Base-by-base conservation (phyloP, 2,113 vertebrate genomes). In the Corythaixoides concolor region DNA sequence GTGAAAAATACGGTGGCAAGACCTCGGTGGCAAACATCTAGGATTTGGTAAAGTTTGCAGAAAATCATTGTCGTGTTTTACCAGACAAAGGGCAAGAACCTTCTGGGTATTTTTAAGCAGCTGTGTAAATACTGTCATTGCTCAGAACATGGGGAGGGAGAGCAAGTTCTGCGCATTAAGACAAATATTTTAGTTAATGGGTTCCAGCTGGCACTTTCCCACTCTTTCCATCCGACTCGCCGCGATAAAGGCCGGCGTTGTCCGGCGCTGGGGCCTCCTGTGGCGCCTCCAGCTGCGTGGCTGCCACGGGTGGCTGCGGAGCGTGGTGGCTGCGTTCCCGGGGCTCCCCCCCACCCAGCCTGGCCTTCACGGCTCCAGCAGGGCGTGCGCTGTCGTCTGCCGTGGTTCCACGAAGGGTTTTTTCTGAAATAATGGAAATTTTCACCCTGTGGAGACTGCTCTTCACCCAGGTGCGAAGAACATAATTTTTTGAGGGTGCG, bases 401-500 rank as follows among this genome's bases (percentile, higher is more conserved):
- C n/a, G n/a, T n/a, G n/a, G n/a, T n/a, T n/a, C n/a, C n/a, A n/a
- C n/a, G n/a, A n/a, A 12, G 12, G 41, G 41, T 26, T n/a, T 22
- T 7, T 17, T 9, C 53, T 26, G 8, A 11, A 56, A 2, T 12
- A 7, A 45, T 1, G 6, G 30, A 15, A 35, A 67, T 7, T 6
- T 12, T 2, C 22, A 3, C 43, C 14, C 15, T 0, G 7, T n/a
- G 3, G 8, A 18, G 9, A 2, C 8, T 1, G 35, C 27, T 39
- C 20, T n/a, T 59, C 16, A 0, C 0, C 8, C 3, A 4, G 24
- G 21, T 11, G 45, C 28, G 58, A 30, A 5, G 7, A 73, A 15
- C 0, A 1, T 5, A 1, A 2, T 17, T 26, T 41, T 8, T 3
- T 1, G 14, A n/a, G 23, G 43, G 28, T 5, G 19, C 6, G 43